phyloP scores from a whole-genome alignment of 2,113 vertebrate genomes.

The Aramus guarauna region DNA sequence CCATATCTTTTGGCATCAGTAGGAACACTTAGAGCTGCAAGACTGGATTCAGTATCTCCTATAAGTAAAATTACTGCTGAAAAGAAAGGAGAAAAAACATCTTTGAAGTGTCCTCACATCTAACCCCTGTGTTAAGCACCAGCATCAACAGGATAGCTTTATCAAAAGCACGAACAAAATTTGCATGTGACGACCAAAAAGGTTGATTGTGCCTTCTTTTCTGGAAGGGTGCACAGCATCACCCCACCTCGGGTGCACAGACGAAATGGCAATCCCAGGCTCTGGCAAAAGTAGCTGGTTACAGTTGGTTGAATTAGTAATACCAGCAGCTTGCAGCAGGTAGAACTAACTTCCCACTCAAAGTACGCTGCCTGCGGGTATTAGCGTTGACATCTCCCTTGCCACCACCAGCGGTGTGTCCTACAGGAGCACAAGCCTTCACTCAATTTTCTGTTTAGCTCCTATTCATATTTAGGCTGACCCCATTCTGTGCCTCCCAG shows the following conservation, averaged over 20 bases:
- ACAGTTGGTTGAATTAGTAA: background rate
- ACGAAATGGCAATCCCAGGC: background rate
- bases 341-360: background rate
- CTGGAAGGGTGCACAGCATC: too few relatives aligned
- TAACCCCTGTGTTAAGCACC: background rate
- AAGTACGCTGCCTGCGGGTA: background rate
- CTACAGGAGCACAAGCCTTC: background rate
- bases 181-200: rapidly evolving
- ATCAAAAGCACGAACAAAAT: background rate
- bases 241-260: background rate
- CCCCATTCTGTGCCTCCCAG: background rate
- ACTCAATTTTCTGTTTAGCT: background rate
- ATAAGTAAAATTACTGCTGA: background rate
- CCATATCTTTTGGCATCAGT: background rate
- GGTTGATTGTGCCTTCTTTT: background rate
- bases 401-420: rapidly evolving
- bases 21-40: background rate
- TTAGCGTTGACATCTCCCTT: rapidly evolving
- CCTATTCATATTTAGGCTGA: background rate
- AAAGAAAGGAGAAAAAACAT: background rate
- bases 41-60: background rate
- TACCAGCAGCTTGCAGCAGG: background rate
- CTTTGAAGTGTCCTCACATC: background rate
- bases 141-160: background rate
- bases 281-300: background rate